These are phyloP conservation scores for Melieria omissa DNA, from an alignment of 2,888 invertebrate species.

Conservation along the genomic window DNA sequence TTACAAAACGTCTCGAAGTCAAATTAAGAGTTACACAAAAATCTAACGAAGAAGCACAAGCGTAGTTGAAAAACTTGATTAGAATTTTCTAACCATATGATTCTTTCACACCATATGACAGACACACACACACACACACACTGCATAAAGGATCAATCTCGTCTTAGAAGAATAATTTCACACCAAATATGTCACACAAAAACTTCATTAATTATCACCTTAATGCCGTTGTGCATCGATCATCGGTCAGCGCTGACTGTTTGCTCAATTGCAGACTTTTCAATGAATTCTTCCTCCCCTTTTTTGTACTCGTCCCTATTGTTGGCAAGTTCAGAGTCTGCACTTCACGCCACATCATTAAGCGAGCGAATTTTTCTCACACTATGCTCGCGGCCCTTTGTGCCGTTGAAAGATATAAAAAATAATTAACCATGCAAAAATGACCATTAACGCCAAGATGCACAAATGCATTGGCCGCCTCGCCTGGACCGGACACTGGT, in stretches of 20 bases:
- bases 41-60: too few species aligned
- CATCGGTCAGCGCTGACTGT: constrained; percentile 17
- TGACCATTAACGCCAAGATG: constrained; percentile 58
- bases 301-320: neutral
- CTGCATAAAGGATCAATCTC: too few species aligned
- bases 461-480: neutral
- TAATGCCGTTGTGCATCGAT: constrained; percentile 51
- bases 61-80: too few species aligned
- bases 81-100: too few species aligned
- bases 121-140: too few species aligned
- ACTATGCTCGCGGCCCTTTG: constrained; percentile 39
- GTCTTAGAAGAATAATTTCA: constrained; percentile 7
- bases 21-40: too few species aligned
- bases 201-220: constrained; percentile 59
- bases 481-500: neutral
- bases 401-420: constrained; percentile 36
- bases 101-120: too few species aligned
- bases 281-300: neutral
- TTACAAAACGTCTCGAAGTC: too few species aligned
- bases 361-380: constrained; percentile 56
- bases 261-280: neutral
- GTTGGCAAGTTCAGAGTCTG: neutral
- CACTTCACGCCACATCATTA: constrained; percentile 44
- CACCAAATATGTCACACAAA: constrained; percentile 25
- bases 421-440: constrained; percentile 64